Conservation (phyloP, 2,888 invertebrate species). For the Allophyes oxyacanthae region DNA sequence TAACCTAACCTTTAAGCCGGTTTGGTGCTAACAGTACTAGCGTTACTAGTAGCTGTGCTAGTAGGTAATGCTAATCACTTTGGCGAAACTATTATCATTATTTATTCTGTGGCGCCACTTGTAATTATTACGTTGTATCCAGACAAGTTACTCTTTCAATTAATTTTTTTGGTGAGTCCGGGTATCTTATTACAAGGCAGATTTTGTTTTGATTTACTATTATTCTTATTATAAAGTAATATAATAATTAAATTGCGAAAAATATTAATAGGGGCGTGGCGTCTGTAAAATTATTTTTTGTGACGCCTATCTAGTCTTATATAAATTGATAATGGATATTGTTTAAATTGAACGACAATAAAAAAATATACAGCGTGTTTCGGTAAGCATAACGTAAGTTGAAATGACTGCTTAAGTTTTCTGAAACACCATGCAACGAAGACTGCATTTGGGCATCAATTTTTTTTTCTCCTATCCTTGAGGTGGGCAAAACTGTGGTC, state of each 20-base stretch:
- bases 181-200: background rate
- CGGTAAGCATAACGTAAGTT: too few species aligned
- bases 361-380: slow-evolving; percentile 8
- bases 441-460: too few species aligned
- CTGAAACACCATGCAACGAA: too few species aligned
- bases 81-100: too few species aligned
- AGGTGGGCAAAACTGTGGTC: too few species aligned
- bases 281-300: slow-evolving; percentile 24
- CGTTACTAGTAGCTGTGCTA: too few species aligned
- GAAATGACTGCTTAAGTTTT: too few species aligned
- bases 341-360: slow-evolving; percentile 3
- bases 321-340: slow-evolving; percentile 20
- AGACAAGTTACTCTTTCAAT: slow-evolving; percentile 9
- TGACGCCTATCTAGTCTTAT: slow-evolving; percentile 13
- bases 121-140: slow-evolving; percentile 10
- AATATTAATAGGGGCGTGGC: slow-evolving; percentile 31
- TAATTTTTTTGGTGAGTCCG: slow-evolving; percentile 19
- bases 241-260: slow-evolving; percentile 26
- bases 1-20: too few species aligned
- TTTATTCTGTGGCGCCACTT: slow-evolving; percentile 40
- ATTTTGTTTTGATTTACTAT: slow-evolving; percentile 33
- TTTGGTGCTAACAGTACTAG: too few species aligned
- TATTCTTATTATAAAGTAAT: slow-evolving; percentile 25
- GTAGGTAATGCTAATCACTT: too few species aligned
- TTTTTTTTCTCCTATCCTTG: too few species aligned